Evolutionary conservation across 2,797 vertebrate genomes (phyloP), one percentile per base, ranked within the genome.

Genomic region (Sebastes matsubarae): DNA sequence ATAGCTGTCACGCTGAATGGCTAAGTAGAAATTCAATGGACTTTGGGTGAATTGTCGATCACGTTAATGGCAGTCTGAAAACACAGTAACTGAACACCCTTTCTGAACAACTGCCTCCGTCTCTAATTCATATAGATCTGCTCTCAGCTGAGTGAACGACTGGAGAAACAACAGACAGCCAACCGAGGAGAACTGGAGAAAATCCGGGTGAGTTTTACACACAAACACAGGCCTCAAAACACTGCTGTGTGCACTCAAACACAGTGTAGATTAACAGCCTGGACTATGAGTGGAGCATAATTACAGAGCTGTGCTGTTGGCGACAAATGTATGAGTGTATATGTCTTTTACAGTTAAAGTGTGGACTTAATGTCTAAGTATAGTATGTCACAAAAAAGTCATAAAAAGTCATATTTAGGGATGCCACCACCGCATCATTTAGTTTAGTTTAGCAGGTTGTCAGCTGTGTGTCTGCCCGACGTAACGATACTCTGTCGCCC

Each of bases 131-230:
- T 89, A 59, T 85, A 99, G 99, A 99, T 99, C 94, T 99, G 98
- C 94, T 99, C 98, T 88, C 99, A 99, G 94, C 95, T 99, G 92
- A 99, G 99, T 9, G 97, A 98, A 90, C 96, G 99, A 80, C 93
- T 99, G 89, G 99, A 99, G 95, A 99, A 98, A 90, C 98, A 99
- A 72, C 99, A 99, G 94, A 95, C 97, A 0, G 96, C 97, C 90
- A 98, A 97, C 91, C 96, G 96, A 92, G 96, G 96, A 68, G 99
- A 99, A 87, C 96, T 99, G 85, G 99, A 99, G 90, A 99, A 99
- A 92, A 99, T 99, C 84, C 94, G 97, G 96, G 99, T 99, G 95
- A 97, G 95, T 92, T 77, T 52, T 18, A 61, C 54, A 18, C 73
- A 58, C 67, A 55, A 3, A 29, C 34, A 36, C 38, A 63, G 6